Evolutionary conservation across 2,797 vertebrate species (phyloP).

Genomic region (Columba guinea): DNA sequence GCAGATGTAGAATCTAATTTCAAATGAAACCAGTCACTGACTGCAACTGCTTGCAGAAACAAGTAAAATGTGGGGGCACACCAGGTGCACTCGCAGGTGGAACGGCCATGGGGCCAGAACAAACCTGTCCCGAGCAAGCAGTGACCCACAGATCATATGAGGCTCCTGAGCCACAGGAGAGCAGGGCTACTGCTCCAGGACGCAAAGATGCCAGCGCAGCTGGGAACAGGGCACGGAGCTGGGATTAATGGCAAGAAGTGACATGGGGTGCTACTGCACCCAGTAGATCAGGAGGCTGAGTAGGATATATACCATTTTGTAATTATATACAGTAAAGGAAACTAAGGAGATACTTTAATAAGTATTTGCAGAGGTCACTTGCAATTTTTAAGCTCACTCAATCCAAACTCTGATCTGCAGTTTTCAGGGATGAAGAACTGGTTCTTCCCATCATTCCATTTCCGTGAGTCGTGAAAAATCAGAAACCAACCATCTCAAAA

Average conservation of each 20-base stretch:
- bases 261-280: neutral
- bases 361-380: neutral
- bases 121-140: fast-evolving
- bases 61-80: neutral
- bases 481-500: neutral
- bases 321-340: neutral
- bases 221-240: neutral
- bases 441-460: neutral
- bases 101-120: neutral
- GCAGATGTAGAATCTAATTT: neutral
- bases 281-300: neutral
- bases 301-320: neutral
- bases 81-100: neutral
- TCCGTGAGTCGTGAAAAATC: neutral
- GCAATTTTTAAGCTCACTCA: neutral
- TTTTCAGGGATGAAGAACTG: neutral
- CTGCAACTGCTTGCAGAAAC: neutral
- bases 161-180: neutral
- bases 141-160: fast-evolving
- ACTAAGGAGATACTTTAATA: neutral
- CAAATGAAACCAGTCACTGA: neutral
- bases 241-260: neutral
- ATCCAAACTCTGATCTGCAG: neutral
- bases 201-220: neutral
- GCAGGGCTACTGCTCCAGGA: neutral